Conservation (phyloP, 2,113 vertebrate genomes). For the Sakesphorus luctuosus region DNA sequence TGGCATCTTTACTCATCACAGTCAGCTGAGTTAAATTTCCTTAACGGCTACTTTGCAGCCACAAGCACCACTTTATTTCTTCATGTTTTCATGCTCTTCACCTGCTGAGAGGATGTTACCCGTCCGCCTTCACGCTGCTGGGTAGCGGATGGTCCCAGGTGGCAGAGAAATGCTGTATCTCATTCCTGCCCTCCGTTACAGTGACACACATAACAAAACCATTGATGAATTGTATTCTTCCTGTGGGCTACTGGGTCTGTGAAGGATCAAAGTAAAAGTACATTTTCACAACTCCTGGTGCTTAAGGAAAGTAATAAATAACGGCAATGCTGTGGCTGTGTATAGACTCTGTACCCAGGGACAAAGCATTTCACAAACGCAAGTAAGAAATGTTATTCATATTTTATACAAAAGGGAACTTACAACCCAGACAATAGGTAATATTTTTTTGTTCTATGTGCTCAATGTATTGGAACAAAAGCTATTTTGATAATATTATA, state of each 20-base stretch:
- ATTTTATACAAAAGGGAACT: constrained; percentile 42
- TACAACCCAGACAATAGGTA: neutral
- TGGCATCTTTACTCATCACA: constrained; percentile 3
- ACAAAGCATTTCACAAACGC: neutral
- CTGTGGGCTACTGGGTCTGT: constrained; percentile 18
- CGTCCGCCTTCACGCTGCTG: neutral
- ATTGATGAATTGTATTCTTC: constrained; percentile 43
- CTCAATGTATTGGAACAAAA: constrained; percentile 32
- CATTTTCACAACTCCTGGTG: constrained; percentile 7
- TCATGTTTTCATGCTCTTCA: neutral
- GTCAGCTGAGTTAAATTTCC: constrained; percentile 17
- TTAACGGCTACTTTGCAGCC: neutral
- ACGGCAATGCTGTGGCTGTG: neutral
- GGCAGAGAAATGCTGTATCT: neutral
- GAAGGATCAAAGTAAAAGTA: constrained; percentile 48
- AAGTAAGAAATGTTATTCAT: constrained; percentile 16
- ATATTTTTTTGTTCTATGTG: constrained; percentile 2
- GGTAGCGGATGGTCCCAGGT: constrained; percentile 23
- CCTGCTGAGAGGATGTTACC: neutral
- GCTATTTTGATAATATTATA: neutral
- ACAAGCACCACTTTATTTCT: constrained; percentile 22
- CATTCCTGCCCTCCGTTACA: neutral
- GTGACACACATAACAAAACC: constrained; percentile 10
- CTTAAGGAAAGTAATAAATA: constrained; percentile 60
- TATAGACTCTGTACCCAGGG: neutral